A percentile compares a stretch with the other conserved stretches of the same genome.
Conservation (phyloP, 2,797 vertebrate genomes). For the Takifugu rubripes region DNA sequence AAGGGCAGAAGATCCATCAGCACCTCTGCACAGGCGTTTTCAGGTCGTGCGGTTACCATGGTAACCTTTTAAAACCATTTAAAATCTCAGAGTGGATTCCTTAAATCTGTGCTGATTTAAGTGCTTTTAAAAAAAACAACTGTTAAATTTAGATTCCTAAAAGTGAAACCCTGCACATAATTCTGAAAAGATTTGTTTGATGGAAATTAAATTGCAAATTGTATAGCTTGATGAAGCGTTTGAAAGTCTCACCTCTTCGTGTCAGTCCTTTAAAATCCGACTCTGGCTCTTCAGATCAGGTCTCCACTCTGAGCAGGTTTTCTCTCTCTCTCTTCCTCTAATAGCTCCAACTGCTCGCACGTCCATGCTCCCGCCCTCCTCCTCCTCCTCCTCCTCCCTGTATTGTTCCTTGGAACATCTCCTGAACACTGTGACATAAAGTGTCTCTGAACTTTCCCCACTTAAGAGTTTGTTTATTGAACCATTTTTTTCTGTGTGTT, state of each 20-base stretch:
- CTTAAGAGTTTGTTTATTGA: conserved; percentile 16
- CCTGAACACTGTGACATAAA: conserved; percentile 27
- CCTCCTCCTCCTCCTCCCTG: neutral
- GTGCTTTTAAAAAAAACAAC: too few relatives aligned
- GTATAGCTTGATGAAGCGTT: neutral
- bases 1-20: neutral
- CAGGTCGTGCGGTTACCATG: neutral
- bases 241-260: conserved; percentile 29
- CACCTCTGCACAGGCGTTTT: neutral
- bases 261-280: neutral
- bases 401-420: conserved; percentile 36
- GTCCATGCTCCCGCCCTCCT: neutral
- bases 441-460: conserved; percentile 27
- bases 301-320: neutral
- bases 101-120: neutral
- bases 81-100: too few relatives aligned
- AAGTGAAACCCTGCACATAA: too few relatives aligned
- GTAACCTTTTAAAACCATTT: too few relatives aligned
- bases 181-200: too few relatives aligned
- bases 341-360: neutral
- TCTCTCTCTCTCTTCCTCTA: conserved; percentile 15
- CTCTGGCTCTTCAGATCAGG: neutral
- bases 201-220: too few relatives aligned
- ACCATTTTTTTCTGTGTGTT: neutral
- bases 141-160: too few relatives aligned